Percentiles rank a stretch among this genome's conserved stretches.
These are phyloP conservation scores for Liopterus haemorrhoidalis DNA, from an alignment of 2,888 invertebrate genomes.

Conservation along the genomic window DNA sequence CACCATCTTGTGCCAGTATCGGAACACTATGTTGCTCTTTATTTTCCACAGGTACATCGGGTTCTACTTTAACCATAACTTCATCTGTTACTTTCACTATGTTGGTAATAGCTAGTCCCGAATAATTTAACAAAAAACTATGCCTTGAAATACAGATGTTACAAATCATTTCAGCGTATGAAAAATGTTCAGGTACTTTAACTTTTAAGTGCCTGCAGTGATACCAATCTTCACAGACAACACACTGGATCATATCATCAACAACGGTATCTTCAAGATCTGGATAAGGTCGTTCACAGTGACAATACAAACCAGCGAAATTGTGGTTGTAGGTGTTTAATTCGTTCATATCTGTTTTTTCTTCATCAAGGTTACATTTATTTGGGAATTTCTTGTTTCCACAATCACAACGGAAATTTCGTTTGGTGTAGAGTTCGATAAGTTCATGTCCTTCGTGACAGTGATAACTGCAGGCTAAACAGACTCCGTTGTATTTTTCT, in stretches of 20 bases:
- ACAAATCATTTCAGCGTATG: conserved; percentile 80
- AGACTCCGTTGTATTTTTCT: conserved; percentile 71
- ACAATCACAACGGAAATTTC: conserved; percentile 94
- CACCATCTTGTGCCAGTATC: too few species aligned
- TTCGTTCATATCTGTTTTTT: conserved; percentile 59
- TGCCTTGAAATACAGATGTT: conserved; percentile 68
- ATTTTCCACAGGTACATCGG: too few species aligned
- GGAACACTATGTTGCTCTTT: too few species aligned
- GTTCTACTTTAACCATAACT: not conserved
- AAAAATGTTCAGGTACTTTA: conserved; percentile 51
- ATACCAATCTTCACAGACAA: conserved; percentile 97
- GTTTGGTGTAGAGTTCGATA: conserved; percentile 91
- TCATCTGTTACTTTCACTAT: conserved; percentile 6
- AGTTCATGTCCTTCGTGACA: conserved; percentile 97
- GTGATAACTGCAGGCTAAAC: conserved; percentile 86
- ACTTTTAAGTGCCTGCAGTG: conserved; percentile 73
- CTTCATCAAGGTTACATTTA: conserved; percentile 62
- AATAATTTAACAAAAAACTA: conserved; percentile 68
- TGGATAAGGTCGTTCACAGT: conserved; percentile 88
- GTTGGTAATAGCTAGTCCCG: conserved; percentile 43
- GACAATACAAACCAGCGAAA: conserved; percentile 88
- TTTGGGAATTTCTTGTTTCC: conserved; percentile 73
- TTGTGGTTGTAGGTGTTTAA: conserved; percentile 87
- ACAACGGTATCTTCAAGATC: conserved; percentile 76
- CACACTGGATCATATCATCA: conserved; percentile 95